phyloP scores from a whole-genome alignment of 2,113 vertebrate species.

The Lepus timidus region DNA sequence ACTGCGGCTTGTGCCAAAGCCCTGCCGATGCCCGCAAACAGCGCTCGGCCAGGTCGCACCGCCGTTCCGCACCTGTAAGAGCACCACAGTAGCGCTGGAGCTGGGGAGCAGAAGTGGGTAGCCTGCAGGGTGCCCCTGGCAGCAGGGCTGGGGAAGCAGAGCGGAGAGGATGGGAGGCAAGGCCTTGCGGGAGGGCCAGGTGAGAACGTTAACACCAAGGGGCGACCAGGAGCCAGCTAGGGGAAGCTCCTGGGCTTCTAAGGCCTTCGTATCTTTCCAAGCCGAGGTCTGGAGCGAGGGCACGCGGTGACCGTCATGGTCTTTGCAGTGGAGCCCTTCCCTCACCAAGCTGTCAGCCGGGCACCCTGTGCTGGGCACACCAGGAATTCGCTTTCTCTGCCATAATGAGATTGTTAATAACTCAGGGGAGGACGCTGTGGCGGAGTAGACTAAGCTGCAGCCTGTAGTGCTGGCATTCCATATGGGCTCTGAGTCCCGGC shows the following conservation, averaged over 20 bases:
- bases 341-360: fast-evolving
- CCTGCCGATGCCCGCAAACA: conserved; percentile 78
- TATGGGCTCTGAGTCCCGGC: too few species aligned
- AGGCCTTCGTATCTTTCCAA: fast-evolving
- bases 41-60: conserved; percentile 82
- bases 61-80: conserved; percentile 83
- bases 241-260: background rate
- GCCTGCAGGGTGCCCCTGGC: conserved; percentile 25
- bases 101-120: too few species aligned
- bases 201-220: background rate
- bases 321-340: background rate
- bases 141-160: background rate
- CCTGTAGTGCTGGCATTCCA: too few species aligned
- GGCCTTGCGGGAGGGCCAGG: background rate
- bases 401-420: too few species aligned
- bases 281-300: fast-evolving
- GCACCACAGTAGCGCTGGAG: conserved; percentile 68
- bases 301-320: too few species aligned
- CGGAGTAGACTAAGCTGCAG: too few species aligned
- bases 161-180: background rate
- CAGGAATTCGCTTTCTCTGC: background rate
- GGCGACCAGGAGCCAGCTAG: fast-evolving
- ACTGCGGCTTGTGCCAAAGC: conserved; percentile 83
- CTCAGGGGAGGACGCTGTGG: too few species aligned
- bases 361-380: fast-evolving